Conservation (phyloP, 2,797 vertebrate genomes). For the Atherinosoma microstoma region DNA sequence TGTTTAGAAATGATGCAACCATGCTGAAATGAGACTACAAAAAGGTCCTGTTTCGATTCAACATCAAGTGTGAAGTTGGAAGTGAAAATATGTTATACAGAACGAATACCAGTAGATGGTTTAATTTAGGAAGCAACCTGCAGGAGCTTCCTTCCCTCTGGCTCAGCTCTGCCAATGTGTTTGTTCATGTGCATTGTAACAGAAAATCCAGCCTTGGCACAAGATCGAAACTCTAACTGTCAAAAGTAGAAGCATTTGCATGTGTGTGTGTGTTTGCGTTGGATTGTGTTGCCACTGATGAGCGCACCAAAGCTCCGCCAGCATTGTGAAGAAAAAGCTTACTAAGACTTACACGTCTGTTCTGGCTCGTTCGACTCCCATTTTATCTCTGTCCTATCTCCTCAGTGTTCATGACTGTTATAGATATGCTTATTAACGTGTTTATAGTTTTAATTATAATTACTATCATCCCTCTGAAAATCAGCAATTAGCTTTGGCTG, state of each 20-base stretch:
- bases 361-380: slow-evolving; percentile 19
- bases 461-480: slow-evolving; percentile 70
- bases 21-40: no score
- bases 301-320: slow-evolving; percentile 25
- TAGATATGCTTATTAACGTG: slow-evolving; percentile 70
- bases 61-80: not conserved
- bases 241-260: slow-evolving; percentile 17
- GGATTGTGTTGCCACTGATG: slow-evolving; percentile 10
- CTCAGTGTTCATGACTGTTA: slow-evolving; percentile 40
- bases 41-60: not conserved
- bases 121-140: slow-evolving; percentile 1
- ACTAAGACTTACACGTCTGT: slow-evolving; percentile 26
- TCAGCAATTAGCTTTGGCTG: slow-evolving; percentile 68
- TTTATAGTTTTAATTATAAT: slow-evolving; percentile 76
- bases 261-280: slow-evolving; percentile 9
- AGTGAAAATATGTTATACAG: not conserved
- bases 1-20: not conserved
- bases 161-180: slow-evolving; percentile 8
- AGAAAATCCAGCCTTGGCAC: slow-evolving; percentile 31
- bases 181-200: slow-evolving; percentile 21
- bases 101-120: not conserved
- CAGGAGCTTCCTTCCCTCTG: slow-evolving; percentile 6
- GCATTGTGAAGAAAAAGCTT: slow-evolving; percentile 17
- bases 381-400: slow-evolving; percentile 57
- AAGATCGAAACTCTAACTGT: slow-evolving; percentile 17